A percentile compares a stretch with the other conserved stretches of the same genome.
Conservation (phyloP, 2,113 vertebrate species). For the Monopterus albus region DNA sequence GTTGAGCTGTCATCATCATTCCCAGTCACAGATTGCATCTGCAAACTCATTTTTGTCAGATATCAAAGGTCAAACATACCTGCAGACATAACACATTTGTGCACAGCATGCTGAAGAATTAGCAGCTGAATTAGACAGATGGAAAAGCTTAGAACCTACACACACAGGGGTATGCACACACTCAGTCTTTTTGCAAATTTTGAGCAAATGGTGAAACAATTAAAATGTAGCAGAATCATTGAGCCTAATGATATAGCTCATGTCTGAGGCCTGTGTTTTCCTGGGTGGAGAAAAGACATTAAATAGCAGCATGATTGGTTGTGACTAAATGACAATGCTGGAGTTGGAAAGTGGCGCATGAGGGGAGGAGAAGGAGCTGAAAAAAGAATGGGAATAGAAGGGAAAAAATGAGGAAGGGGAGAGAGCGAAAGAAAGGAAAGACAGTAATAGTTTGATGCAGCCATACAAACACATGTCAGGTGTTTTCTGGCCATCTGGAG, state of each 20-base stretch:
- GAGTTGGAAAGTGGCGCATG: conserved; percentile 53
- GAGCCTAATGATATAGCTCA: conserved; percentile 59
- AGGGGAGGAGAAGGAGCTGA: conserved; percentile 31
- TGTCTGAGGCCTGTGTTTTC: conserved; percentile 57
- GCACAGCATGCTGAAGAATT: conserved; percentile 31
- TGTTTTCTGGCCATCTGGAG: conserved; percentile 34
- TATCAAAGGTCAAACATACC: conserved; percentile 54
- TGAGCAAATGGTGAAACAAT: conserved; percentile 52
- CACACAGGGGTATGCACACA: background rate
- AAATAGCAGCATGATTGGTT: conserved; percentile 48
- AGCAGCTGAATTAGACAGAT: conserved; percentile 24
- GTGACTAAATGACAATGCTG: conserved; percentile 64
- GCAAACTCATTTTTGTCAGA: conserved; percentile 38
- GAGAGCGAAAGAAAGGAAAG: background rate
- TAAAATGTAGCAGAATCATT: conserved; percentile 55
- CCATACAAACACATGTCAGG: conserved; percentile 40
- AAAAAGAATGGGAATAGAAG: background rate
- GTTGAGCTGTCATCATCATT: conserved; percentile 14
- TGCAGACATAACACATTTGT: conserved; percentile 51
- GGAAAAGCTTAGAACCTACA: conserved; percentile 11
- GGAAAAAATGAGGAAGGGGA: background rate
- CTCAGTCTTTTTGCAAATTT: conserved; percentile 30
- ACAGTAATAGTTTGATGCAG: conserved; percentile 12
- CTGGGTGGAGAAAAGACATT: conserved; percentile 52
- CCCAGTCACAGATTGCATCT: conserved; percentile 40